Percentiles rank a stretch among this genome's conserved stretches.
These are phyloP conservation scores for Beroe forskalii DNA, from an alignment of 37 sponge, comb jelly and placozoan species.

Conservation along the genomic window DNA sequence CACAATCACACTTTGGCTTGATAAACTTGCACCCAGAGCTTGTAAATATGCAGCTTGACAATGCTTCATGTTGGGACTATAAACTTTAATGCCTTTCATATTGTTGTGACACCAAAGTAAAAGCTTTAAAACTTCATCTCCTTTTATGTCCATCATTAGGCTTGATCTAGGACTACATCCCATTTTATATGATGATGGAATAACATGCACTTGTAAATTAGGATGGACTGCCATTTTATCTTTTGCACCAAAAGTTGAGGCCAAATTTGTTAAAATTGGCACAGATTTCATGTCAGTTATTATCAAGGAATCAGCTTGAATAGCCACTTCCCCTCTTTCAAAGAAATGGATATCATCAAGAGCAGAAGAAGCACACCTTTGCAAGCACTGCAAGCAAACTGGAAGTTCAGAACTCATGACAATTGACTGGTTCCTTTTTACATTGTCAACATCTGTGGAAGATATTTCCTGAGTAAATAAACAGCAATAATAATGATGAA, in stretches of 20 bases:
- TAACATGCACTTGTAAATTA: neutral
- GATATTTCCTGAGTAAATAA: too few species aligned
- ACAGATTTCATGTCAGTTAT: conserved; percentile 37
- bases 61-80: neutral
- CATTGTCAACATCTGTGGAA: too few species aligned
- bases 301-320: conserved; percentile 33
- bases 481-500: too few species aligned
- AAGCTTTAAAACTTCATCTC: neutral
- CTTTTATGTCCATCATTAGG: neutral
- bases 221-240: neutral
- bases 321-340: neutral
- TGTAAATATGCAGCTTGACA: conserved; percentile 41
- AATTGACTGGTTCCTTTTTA: too few species aligned
- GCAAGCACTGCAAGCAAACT: conserved; percentile 2
- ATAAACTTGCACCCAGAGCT: conserved; percentile 56
- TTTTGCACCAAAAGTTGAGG: neutral
- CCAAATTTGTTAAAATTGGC: conserved; percentile 21
- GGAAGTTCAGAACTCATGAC: neutral
- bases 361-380: neutral
- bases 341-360: neutral
- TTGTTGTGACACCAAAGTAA: conserved; percentile 42
- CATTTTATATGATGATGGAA: conserved; percentile 61
- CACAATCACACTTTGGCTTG: conserved; percentile 24
- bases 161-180: neutral
- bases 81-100: neutral